These are phyloP conservation scores for Ladona fulva DNA, from an alignment of 1,140 invertebrate genomes.

Conservation along the genomic window DNA sequence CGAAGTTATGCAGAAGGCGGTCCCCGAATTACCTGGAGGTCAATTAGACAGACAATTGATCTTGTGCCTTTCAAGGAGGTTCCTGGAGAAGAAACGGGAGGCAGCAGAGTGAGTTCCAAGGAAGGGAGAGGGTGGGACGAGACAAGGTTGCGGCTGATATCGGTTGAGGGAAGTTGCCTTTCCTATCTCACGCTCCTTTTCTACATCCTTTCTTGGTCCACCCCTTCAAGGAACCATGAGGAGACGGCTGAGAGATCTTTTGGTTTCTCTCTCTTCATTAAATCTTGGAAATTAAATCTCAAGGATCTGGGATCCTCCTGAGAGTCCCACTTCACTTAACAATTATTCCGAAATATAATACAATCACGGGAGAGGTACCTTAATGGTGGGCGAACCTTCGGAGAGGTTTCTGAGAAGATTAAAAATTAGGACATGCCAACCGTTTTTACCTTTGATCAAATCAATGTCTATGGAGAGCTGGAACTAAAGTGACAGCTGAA, in stretches of 20 bases:
- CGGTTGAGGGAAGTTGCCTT: neutral
- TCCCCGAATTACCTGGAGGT: conserved; percentile 6
- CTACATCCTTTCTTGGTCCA: neutral
- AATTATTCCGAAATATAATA: too few relatives aligned
- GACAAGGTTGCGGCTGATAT: neutral
- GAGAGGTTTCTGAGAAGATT: too few relatives aligned
- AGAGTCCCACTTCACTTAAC: too few relatives aligned
- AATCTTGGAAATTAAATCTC: neutral
- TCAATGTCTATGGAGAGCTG: too few relatives aligned
- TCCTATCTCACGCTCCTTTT: neutral
- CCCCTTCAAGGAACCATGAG: neutral
- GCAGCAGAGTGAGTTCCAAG: too few relatives aligned
- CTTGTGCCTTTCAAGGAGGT: conserved; percentile 1
- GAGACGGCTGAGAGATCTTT: neutral
- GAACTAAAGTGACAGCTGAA: too few relatives aligned
- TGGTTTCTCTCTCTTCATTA: neutral
- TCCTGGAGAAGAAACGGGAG: neutral
- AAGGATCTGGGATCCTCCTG: too few relatives aligned
- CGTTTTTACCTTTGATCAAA: too few relatives aligned
- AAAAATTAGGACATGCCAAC: too few relatives aligned
- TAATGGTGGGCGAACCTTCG: too few relatives aligned
- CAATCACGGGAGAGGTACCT: too few relatives aligned
- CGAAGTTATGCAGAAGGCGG: neutral
- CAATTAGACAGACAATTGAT: conserved; percentile 10
- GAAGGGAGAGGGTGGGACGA: neutral